Percentiles rank a stretch among this genome's conserved stretches.
Evolutionary conservation across 1,140 invertebrate species (phyloP).

Genomic region (Rhagoletis pomonella): DNA sequence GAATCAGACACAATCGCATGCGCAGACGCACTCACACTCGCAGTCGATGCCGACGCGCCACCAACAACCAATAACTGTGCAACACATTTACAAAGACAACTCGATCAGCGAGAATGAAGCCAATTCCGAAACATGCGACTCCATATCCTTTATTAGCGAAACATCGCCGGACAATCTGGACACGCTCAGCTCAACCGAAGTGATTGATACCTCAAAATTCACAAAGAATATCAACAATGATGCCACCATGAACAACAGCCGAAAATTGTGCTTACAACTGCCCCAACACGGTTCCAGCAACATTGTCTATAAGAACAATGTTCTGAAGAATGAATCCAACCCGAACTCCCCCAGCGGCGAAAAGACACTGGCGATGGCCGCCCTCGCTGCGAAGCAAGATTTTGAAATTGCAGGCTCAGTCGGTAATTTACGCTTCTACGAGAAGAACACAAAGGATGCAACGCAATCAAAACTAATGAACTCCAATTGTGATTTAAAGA

Average conservation of each 20-base stretch:
- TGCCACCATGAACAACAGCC: constrained; percentile 85
- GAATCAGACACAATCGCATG: constrained; percentile 13
- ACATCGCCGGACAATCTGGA: constrained; percentile 66
- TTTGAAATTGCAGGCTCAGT: constrained; percentile 80
- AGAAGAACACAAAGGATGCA: constrained; percentile 78
- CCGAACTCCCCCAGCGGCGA: constrained; percentile 79
- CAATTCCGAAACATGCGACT: constrained; percentile 71
- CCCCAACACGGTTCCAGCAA: constrained; percentile 73
- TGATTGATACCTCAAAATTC: constrained; percentile 75
- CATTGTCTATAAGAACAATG: constrained; percentile 81
- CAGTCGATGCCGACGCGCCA: constrained; percentile 55
- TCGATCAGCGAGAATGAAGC: constrained; percentile 69
- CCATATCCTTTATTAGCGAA: constrained; percentile 72
- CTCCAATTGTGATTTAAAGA: constrained; percentile 78
- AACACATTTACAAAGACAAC: constrained; percentile 56
- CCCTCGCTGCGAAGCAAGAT: constrained; percentile 77
- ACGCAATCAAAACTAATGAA: constrained; percentile 74
- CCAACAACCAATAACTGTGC: neutral
- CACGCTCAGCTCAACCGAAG: constrained; percentile 58
- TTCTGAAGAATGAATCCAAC: constrained; percentile 81
- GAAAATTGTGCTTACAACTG: constrained; percentile 83
- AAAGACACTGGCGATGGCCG: constrained; percentile 78
- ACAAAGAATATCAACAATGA: constrained; percentile 83
- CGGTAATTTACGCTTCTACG: constrained; percentile 81
- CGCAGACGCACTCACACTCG: neutral